Evolutionary conservation across 2,113 vertebrate genomes (phyloP), one percentile per base, ranked within the genome.

Genomic region (Eublepharis macularius): DNA sequence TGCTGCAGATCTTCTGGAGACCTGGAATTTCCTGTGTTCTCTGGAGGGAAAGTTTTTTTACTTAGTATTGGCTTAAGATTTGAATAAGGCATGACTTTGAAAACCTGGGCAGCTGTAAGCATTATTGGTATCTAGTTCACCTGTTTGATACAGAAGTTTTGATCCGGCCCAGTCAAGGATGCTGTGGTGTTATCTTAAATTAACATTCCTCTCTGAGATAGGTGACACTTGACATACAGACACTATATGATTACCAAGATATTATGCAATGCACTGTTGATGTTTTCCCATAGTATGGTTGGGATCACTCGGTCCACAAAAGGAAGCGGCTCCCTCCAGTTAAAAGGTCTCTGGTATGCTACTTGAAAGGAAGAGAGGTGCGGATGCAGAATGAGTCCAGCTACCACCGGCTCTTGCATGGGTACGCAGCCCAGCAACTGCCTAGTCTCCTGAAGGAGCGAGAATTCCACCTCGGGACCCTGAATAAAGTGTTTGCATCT

Each of bases 401-500:
- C 89, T 98, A 98, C 84, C 96, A 97, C 84, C 95, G 94, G 43
- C 90, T 98, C 90, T 92, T 99, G 83, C 97, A 97, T 0, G 97
- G 97, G 54, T 98, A 98, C 2, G 98, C 98, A 3, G 98, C 99
- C 11, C 97, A 98, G 74, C 96, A 98, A 60, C 97, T 99, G 79
- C 99, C 99, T 2, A 95, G 97, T 85, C 97, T 99, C 83, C 96
- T 99, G 51, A 97, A 96, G 75, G 99, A 99, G 92, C 97, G 96
- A 90, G 98, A 99, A 91, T 99, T 99, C 92, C 97, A 98, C 32
- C 97, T 99, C 0, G 98, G 98, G 78, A 96, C 97, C 26, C 98
- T 99, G 65, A 99, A 99, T 93, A 99, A 99, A 95, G 99, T 99
- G 85, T 99, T 99, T 89, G 99, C 99, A 0, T 99, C 99, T 51